A percentile compares a stretch with the other conserved stretches of the same genome.
Evolutionary conservation across 2,113 vertebrate genomes (phyloP).

Genomic region (Poeciliopsis occidentalis): DNA sequence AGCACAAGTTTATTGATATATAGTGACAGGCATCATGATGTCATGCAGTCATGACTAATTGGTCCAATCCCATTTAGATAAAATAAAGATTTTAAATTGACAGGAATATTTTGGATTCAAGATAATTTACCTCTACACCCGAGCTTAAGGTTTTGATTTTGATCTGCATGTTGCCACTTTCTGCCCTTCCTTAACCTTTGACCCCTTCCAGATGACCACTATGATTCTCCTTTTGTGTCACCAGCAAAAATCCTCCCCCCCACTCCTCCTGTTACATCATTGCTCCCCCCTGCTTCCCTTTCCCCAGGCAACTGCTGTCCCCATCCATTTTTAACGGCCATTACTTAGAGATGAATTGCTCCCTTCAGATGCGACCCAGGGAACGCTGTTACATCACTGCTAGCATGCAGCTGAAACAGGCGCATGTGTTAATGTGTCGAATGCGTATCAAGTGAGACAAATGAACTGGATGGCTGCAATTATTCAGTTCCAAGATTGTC

Average conservation of each 20-base stretch:
- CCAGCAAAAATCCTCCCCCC: constrained; percentile 20
- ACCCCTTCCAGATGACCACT: constrained; percentile 66
- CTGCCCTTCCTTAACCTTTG: constrained; percentile 55
- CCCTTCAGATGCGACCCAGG: constrained; percentile 41
- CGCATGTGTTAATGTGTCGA: constrained; percentile 20
- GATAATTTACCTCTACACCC: not conserved
- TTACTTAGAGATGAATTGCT: constrained; percentile 59
- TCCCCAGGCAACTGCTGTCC: constrained; percentile 65
- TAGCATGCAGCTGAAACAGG: constrained; percentile 9
- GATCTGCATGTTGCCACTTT: not conserved
- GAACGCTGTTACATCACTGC: constrained; percentile 30
- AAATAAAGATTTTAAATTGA: constrained; percentile 7
- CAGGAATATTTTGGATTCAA: not conserved
- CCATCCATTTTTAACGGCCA: constrained; percentile 65
- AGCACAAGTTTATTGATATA: not conserved
- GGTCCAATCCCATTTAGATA: not conserved
- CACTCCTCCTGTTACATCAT: constrained; percentile 69
- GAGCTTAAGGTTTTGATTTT: not conserved
- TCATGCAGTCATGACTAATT: not conserved
- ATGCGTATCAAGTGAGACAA: not conserved
- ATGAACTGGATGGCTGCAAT: constrained; percentile 3
- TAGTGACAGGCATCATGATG: not conserved
- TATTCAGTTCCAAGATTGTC: not conserved
- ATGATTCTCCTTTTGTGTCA: constrained; percentile 45
- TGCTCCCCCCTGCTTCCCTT: constrained; percentile 26